These are phyloP conservation scores for Holacanthus passer DNA, from an alignment of 2,113 vertebrate genomes.

Conservation along the genomic window DNA sequence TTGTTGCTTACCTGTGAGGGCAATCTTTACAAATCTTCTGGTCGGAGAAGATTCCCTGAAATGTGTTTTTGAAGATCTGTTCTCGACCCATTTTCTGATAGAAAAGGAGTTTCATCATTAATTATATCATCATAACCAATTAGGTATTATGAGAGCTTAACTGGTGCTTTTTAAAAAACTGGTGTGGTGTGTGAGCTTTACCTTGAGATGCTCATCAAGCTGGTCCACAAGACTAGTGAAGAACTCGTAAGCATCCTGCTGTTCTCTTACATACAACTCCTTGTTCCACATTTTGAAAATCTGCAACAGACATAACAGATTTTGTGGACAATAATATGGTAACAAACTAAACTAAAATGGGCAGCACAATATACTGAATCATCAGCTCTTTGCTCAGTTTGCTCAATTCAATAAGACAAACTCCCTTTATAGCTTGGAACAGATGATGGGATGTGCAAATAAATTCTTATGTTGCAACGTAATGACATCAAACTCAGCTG, in stretches of 20 bases:
- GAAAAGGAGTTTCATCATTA: conserved; percentile 4
- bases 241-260: conserved; percentile 99
- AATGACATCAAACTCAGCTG: not conserved
- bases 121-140: not conserved
- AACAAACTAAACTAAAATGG: not conserved
- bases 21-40: conserved; percentile 99
- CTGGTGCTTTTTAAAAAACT: not conserved
- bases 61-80: conserved; percentile 99
- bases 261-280: conserved; percentile 96
- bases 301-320: conserved; percentile 74
- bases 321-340: not conserved
- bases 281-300: conserved; percentile 99
- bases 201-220: conserved; percentile 98
- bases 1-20: conserved; percentile 90
- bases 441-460: too few relatives aligned
- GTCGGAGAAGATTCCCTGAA: conserved; percentile 98
- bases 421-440: not conserved
- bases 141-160: not conserved
- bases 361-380: not conserved
- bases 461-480: too few relatives aligned
- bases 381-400: not conserved
- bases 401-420: not conserved
- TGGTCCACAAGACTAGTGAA: conserved; percentile 99
- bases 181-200: conserved; percentile 63
- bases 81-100: conserved; percentile 98